Base-by-base conservation (phyloP, 2,888 invertebrate genomes). In the Andrena minutula region DNA sequence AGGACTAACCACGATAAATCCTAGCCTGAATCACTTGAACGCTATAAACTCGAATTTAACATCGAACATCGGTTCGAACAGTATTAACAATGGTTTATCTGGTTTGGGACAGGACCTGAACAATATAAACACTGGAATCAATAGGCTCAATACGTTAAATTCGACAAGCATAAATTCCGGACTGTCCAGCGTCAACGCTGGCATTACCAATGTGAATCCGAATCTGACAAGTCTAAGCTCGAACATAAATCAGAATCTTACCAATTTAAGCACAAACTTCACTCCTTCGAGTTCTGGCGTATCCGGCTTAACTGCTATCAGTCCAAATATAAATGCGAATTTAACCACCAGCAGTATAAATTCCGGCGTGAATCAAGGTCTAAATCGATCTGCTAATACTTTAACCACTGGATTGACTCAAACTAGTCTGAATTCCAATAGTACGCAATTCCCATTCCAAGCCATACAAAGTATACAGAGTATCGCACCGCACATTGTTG, bases 391-490 rank as follows among this genome's bases (percentile, higher is more conserved):
- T 28, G 65, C 91, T 12, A 93, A 92, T 85, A 92, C 92, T 49
- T 83, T 93, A n/a, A 88, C 92, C 32, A 90, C 90, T 58, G 90
- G 91, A 75, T 79, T 92, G 30, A 89, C 92, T 53, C 85, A 90
- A 51, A 87, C 88, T 71, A 92, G 89, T 82, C 88, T 92, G 68
- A 92, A 90, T 82, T 92, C 91, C 70, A 92, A 91, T 47, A 92
- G 88, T 86, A 87, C 92, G 56, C 92, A 90, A 81, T 93, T 93
- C 90, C 93, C 93, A 79, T 93, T 93, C 86, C 93, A 93, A 91
- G 89, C 93, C 10, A 93, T 94, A 84, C 94, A 94, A 73, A 93
- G 92, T 79, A 93, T 94, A 80, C 94, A 94, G 82, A 94, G 91
- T 82, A 90, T 94, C 49, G 92, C 93, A 53, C 93, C 94, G 5